A percentile compares a stretch with the other conserved stretches of the same genome.
These are phyloP conservation scores for Philhelius pedissequus DNA, from an alignment of 2,888 invertebrate species.

Conservation along the genomic window DNA sequence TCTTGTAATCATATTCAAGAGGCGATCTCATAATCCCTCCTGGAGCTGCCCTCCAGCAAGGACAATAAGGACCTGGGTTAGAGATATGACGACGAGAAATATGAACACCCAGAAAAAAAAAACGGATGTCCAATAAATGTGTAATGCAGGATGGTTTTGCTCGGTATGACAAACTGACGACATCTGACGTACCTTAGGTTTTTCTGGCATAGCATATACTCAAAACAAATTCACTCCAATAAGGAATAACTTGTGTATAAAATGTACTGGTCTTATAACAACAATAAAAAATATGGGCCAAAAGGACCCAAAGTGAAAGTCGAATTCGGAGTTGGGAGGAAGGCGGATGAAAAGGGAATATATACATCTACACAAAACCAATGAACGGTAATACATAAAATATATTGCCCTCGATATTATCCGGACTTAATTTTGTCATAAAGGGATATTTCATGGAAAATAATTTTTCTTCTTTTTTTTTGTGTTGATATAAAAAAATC, in stretches of 20 bases:
- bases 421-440: constrained; percentile 59
- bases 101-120: not conserved
- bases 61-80: not conserved
- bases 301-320: constrained; percentile 17
- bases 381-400: constrained; percentile 47
- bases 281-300: not conserved
- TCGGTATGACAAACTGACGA: constrained; percentile 46
- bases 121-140: constrained; percentile 53
- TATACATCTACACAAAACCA: constrained; percentile 9
- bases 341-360: not conserved
- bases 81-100: not conserved
- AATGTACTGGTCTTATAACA: not conserved
- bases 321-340: not conserved
- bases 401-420: constrained; percentile 56
- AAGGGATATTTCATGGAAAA: constrained; percentile 58
- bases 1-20: constrained; percentile 55
- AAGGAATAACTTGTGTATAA: constrained; percentile 6
- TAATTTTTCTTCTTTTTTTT: constrained; percentile 9
- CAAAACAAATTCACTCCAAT: constrained; percentile 25
- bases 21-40: constrained; percentile 12
- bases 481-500: not conserved
- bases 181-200: constrained; percentile 36
- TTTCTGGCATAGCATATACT: not conserved
- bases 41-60: not conserved
- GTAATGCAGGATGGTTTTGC: constrained; percentile 29